Evolutionary conservation across 1,140 invertebrate genomes (phyloP).

Genomic region (Caenorhabditis remanei): DNA sequence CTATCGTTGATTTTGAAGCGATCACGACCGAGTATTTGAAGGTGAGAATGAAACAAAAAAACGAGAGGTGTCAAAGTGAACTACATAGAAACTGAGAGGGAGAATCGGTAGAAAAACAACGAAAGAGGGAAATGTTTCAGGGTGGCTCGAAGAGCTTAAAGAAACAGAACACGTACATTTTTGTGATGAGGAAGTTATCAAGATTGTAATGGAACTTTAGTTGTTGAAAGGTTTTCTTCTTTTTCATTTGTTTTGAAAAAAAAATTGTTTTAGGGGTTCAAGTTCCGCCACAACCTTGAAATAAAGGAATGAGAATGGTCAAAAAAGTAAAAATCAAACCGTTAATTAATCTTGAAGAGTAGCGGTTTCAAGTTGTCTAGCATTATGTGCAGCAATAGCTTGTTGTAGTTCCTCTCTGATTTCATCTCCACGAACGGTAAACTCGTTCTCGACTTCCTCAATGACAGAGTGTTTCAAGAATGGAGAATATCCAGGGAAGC

Average conservation of each 20-base stretch:
- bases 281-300: too few species aligned
- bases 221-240: too few species aligned
- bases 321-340: too few species aligned
- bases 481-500: conserved; percentile 27
- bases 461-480: conserved; percentile 42
- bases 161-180: too few species aligned
- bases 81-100: background rate
- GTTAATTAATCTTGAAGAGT: background rate
- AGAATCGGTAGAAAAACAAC: background rate
- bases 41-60: conserved; percentile 58
- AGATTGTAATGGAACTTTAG: too few species aligned
- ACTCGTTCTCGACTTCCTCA: conserved; percentile 40
- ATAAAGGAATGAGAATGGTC: too few species aligned
- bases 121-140: too few species aligned
- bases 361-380: conserved; percentile 14
- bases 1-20: conserved; percentile 85
- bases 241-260: too few species aligned
- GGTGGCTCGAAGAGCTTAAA: too few species aligned
- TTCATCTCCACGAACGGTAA: conserved; percentile 33
- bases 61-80: background rate
- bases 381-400: conserved; percentile 33
- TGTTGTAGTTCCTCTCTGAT: conserved; percentile 21
- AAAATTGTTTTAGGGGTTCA: too few species aligned
- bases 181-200: too few species aligned
- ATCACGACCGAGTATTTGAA: conserved; percentile 81